Evolutionary conservation across 2,888 invertebrate species (phyloP), one percentile per base, ranked within the genome.

Genomic region (Octodonta nipae): DNA sequence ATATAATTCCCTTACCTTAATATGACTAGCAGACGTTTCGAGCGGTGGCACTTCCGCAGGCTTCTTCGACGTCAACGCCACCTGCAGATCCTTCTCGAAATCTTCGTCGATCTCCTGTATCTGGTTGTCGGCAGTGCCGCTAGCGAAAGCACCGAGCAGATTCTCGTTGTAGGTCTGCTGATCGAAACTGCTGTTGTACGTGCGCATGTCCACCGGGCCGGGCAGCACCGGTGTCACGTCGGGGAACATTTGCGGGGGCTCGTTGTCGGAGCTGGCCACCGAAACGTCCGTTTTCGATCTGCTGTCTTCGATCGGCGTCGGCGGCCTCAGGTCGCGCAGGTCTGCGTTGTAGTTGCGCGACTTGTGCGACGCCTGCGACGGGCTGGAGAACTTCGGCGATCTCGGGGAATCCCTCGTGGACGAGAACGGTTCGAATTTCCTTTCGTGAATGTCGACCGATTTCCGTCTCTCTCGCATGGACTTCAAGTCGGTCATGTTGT

Each of bases 181-280:
- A 40, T 76, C 77, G 36, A 68, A 67, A 40, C 74, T 76, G 15
- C 63, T 67, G 51, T 75, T 82, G 55, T 87, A 87, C 0, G 86
- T 86, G 32, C 87, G 73, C 87, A 87, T 87, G 55, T 87, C 86
- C 1, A 87, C 87, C 0, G 87, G 87, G 2, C 85, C 87, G 0
- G 87, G 86, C 40, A 87, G 58, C 30, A 86, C 72, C 0, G 83
- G 78, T 43, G 75, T 69, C 5, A 80, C 79, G 27, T 73, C 68
- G 29, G 67, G 64, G 38, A 73, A 65, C 11, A 66, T 53, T 26
- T 64, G 65, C 27, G 60, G 54, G 10, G 56, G 50, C 30, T 60
- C 51, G 7, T 46, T 47, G 10, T 48, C 42, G n/a, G 42, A 42
- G 28, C 40, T 42, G 7, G 42, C 39, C 34, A 46, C 37, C 16